Conservation (phyloP, 2,797 vertebrate genomes). For the Micromesistius poutassou region DNA sequence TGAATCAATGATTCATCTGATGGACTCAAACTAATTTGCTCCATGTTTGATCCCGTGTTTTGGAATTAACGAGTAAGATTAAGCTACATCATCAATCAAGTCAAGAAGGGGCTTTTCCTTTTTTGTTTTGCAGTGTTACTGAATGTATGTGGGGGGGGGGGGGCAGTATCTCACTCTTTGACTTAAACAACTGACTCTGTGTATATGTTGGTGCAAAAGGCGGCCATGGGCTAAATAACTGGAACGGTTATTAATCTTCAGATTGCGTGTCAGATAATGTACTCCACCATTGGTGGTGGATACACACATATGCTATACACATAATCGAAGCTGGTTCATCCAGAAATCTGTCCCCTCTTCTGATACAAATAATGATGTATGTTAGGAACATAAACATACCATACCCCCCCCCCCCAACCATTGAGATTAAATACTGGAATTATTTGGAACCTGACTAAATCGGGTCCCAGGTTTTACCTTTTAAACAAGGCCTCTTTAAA, state of each 20-base stretch:
- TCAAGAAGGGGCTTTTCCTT: conserved; percentile 21
- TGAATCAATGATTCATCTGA: conserved; percentile 42
- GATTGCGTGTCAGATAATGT: neutral
- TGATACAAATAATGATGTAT: neutral
- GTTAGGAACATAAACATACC: neutral
- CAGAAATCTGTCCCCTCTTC: neutral
- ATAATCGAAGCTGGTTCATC: neutral
- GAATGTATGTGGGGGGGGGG: conserved; percentile 42
- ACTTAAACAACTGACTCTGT: conserved; percentile 3
- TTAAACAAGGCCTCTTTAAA: neutral
- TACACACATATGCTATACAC: neutral
- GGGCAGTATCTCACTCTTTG: conserved; percentile 29
- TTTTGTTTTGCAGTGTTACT: conserved; percentile 46
- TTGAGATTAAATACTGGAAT: neutral
- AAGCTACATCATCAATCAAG: conserved; percentile 57
- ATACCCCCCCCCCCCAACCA: neutral
- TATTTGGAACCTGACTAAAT: neutral
- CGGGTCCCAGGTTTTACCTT: neutral
- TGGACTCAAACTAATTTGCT: conserved; percentile 47
- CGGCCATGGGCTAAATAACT: neutral
- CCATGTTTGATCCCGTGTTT: conserved; percentile 28
- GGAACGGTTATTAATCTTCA: neutral
- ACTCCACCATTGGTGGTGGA: neutral
- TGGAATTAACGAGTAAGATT: conserved; percentile 52
- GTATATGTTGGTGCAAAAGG: neutral